Base-by-base conservation (phyloP, 2,113 vertebrate genomes). In the Passer montanus region DNA sequence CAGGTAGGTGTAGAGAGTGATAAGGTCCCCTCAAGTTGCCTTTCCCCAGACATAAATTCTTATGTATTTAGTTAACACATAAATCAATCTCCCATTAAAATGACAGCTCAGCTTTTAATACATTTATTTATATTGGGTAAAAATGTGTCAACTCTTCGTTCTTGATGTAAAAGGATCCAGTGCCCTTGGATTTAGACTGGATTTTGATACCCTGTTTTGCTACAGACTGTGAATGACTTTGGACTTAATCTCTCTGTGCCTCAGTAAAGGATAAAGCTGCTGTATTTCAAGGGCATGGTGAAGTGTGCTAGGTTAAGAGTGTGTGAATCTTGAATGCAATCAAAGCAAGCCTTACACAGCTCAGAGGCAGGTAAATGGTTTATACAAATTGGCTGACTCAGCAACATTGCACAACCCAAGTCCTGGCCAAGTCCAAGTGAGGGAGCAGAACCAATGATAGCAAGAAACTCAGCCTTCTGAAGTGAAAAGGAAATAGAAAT, bases 11-110 rank as follows among this genome's bases (percentile, higher is more conserved):
- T 21, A 64, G 30, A 69, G 21, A 63, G 31, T 15, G 5, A 18
- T 12, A 60, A 69, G 7, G 16, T 53, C 4, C 26, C 35, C 15
- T 15, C 11, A 24, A 70, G 13, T 5, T 0, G 0, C 21, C 19
- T 72, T 82, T 31, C 46, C 60, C 23, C 58, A 66, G 52, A 69
- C 23, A 58, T 15, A n/a, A 58, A 23, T 35, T 35, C 21, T 58
- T 23, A 6, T 35, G 6, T 35, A n/a, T 35, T 58, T n/a, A 43
- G 15, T 63, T 62, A 49, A 68, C 37, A 79, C 26, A 81, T 69
- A 64, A 47, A 76, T 50, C 13, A 22, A n/a, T 22, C 56, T 90
- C 24, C 13, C 13, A 37, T 69, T 64, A 83, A 64, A 90, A 88
- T 72, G 31, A 86, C 12, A n/a, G 7, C 1, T 16, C 44, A 58